Conservation (phyloP, 2,797 vertebrate genomes). For the Sarcophilus harrisii region DNA sequence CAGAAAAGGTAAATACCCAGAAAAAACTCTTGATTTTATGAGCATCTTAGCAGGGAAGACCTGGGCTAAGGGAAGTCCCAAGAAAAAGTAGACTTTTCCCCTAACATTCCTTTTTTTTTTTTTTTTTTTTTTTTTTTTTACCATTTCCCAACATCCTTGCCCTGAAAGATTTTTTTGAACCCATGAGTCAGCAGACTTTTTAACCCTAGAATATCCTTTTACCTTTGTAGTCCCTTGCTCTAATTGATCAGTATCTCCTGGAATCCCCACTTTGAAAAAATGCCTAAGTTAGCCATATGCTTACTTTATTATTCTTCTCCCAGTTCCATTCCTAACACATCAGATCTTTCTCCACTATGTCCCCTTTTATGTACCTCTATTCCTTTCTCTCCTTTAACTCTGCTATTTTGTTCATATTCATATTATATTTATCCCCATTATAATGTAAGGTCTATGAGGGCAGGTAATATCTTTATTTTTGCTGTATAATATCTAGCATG, state of each 20-base stretch:
- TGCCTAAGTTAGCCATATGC: neutral
- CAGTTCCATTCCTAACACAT: neutral
- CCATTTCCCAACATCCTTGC: neutral
- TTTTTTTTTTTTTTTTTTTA: neutral
- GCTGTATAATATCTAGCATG: neutral
- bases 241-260: neutral
- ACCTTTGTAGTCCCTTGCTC: neutral
- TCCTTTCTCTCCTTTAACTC: neutral
- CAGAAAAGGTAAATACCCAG: too few species aligned
- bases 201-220: neutral
- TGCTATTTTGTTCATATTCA: too few species aligned
- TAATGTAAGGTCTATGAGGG: neutral
- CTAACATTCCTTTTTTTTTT: neutral
- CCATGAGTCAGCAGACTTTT: neutral
- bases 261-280: neutral
- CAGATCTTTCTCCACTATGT: too few species aligned
- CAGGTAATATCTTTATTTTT: neutral
- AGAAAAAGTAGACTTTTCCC: neutral
- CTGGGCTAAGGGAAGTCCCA: accelerated
- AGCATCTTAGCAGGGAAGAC: neutral
- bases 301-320: neutral
- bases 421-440: neutral
- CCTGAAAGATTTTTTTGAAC: neutral
- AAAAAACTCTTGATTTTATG: too few species aligned
- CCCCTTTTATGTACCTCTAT: neutral